phyloP scores from a whole-genome alignment of 2,888 invertebrate species.

The Alloplasta piceator region DNA sequence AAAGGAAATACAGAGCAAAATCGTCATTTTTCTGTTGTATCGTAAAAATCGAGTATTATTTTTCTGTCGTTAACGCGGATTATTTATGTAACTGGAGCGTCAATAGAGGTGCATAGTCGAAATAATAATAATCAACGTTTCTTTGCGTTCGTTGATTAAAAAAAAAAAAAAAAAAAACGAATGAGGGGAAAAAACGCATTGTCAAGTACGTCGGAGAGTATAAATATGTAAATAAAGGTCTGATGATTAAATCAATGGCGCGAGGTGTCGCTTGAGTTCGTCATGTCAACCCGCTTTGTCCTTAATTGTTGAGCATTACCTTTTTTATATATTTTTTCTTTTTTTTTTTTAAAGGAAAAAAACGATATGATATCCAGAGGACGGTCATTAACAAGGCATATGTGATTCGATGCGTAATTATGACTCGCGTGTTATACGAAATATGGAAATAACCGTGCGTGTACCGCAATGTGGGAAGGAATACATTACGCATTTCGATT shows the following conservation, averaged over 20 bases:
- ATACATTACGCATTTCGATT: conserved; percentile 3
- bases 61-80: background rate
- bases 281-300: background rate
- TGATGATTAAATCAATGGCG: conserved; percentile 29
- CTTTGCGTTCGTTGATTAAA: background rate
- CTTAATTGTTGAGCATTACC: background rate
- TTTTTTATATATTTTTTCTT: background rate
- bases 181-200: background rate
- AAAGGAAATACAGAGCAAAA: background rate
- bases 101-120: background rate
- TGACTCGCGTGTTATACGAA: conserved; percentile 2
- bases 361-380: background rate
- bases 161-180: conserved; percentile 3
- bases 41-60: too few species aligned
- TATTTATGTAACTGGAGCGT: background rate
- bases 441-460: conserved; percentile 26
- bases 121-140: background rate
- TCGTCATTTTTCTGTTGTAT: background rate
- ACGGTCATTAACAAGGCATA: background rate
- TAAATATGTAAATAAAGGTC: conserved; percentile 10
- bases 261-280: background rate
- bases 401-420: conserved; percentile 8
- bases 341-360: too few species aligned
- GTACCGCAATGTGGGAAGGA: conserved; percentile 12
- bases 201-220: conserved; percentile 1